phyloP scores from a whole-genome alignment of 1,140 invertebrate species.

The Drosophila subpulchrella region DNA sequence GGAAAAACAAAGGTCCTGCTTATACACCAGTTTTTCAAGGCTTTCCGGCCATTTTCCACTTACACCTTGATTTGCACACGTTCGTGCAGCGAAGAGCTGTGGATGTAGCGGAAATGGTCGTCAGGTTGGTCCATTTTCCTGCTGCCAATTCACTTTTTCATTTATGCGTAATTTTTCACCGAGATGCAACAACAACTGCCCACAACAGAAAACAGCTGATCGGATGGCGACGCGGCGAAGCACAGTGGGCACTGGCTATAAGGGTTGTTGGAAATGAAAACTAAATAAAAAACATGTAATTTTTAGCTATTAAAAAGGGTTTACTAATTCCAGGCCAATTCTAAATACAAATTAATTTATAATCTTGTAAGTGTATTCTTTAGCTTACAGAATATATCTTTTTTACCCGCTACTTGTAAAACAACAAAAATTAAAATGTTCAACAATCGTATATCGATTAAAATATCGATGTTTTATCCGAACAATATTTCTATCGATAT shows the following conservation, averaged over 20 bases:
- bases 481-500: not conserved
- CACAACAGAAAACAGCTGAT: constrained; percentile 41
- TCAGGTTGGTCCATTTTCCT: constrained; percentile 84
- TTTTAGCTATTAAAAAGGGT: no score
- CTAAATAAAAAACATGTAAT: no score
- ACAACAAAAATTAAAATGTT: no score
- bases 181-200: constrained; percentile 16
- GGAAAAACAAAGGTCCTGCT: constrained; percentile 15
- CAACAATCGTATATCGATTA: not conserved
- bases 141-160: constrained; percentile 12
- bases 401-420: not conserved
- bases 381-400: no score
- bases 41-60: constrained; percentile 77
- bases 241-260: not conserved
- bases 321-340: no score
- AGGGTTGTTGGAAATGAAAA: not conserved
- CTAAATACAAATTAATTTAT: no score
- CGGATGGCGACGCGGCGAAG: not conserved
- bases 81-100: constrained; percentile 95
- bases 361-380: no score
- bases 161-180: constrained; percentile 39
- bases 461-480: not conserved
- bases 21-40: not conserved
- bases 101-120: constrained; percentile 94
- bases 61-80: constrained; percentile 97